Base-by-base conservation (phyloP, 1,140 invertebrate genomes). In the Danaus melanippus region DNA sequence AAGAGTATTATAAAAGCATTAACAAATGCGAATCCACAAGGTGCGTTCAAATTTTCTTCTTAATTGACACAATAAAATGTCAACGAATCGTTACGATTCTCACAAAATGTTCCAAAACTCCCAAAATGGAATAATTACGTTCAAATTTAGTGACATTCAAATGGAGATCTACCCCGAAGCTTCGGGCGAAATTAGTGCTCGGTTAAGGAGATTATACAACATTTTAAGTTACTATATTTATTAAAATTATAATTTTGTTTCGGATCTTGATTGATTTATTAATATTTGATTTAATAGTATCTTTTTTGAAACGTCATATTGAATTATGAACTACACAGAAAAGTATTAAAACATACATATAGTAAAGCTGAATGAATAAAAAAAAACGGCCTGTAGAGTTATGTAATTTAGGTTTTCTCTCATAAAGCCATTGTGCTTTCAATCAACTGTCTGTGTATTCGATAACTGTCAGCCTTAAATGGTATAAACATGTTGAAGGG, bases 1-100 rank as follows among this genome's bases (percentile, higher is more conserved):
- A 10, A 15, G 48, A 45, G 42, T 57, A 56, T 52, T 62, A 58
- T 60, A 57, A 62, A 67, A 71, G 53, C 50, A 54, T 64, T 56
- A 52, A 56, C 54, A 64, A 60, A 43, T 51, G 50, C 55, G 61
- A 58, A 51, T 58, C 51, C 51, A 55, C 61, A 58, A 61, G 56
- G 53, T 56, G 59, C 49, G 56, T 65, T 67, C 63, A 62, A 78
- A 76, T 79, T 78, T 76, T 75, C 70, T 59, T 58, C 70, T 69
- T 75, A 76, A 82, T 79, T 82, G 66, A 75, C 66, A 71, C 67
- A 71, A 78, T 79, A 78, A 76, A 78, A 78, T 62, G 58, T 66
- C 67, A 74, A 68, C 60, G 63, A 64, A 67, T 79, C 65, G 51
- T 66, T 67, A 61, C 60, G 69, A 51, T 52, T 62, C 67, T 65